Conservation (phyloP, 2,113 vertebrate species). For the Tyto alba region DNA sequence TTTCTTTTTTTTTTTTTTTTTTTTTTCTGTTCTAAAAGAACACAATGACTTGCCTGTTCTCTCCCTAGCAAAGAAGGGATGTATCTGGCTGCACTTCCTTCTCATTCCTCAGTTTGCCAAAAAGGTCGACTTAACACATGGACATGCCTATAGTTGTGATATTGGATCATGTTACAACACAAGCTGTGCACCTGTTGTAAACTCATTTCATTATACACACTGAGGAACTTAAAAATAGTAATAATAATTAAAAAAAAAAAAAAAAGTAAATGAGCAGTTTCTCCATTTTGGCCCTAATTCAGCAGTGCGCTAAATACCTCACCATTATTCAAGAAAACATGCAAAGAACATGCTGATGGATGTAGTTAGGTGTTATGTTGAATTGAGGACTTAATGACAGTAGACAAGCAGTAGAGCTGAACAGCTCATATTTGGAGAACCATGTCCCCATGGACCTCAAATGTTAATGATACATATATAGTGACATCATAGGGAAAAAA, state of each 20-base stretch:
- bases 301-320: background rate
- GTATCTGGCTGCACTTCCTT: background rate
- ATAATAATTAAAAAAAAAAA: no score
- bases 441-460: background rate
- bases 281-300: background rate
- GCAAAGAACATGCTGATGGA: background rate
- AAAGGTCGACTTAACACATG: background rate
- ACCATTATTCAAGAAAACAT: slow-evolving; percentile 8
- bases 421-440: background rate
- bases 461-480: background rate
- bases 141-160: rapidly evolving
- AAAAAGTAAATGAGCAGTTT: background rate
- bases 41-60: background rate
- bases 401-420: background rate
- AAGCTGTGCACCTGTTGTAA: background rate
- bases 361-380: background rate
- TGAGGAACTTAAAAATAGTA: background rate
- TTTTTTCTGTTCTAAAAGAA: background rate
- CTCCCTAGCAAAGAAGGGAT: background rate
- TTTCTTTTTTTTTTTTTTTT: background rate
- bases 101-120: background rate
- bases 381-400: background rate
- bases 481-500: background rate
- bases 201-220: background rate
- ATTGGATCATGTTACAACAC: background rate